Conservation (phyloP, 2,113 vertebrate genomes). For the Pardalotus punctatus region DNA sequence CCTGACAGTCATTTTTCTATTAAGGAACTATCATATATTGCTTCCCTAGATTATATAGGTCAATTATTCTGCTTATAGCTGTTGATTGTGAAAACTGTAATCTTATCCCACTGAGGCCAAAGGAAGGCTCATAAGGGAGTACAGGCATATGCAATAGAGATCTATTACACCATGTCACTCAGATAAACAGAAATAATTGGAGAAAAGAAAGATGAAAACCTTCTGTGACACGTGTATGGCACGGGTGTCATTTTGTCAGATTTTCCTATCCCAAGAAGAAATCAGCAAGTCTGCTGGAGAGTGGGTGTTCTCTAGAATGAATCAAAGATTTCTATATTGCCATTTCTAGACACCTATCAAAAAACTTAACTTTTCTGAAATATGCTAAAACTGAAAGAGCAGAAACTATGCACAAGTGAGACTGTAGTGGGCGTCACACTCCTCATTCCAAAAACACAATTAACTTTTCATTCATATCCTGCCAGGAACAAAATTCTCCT, state of each 20-base stretch:
- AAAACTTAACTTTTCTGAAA: constrained; percentile 1
- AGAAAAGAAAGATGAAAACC: neutral
- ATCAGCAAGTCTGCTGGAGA: neutral
- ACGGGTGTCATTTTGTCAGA: neutral
- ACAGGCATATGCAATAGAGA: neutral
- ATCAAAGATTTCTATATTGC: constrained; percentile 5
- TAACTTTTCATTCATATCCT: constrained; percentile 25
- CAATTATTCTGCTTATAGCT: neutral
- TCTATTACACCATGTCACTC: neutral
- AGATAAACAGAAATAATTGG: neutral
- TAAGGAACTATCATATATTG: neutral
- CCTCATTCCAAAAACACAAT: constrained; percentile 16
- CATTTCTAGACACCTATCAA: neutral
- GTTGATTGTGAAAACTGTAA: neutral
- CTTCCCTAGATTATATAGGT: neutral
- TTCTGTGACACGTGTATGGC: neutral
- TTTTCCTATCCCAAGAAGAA: neutral
- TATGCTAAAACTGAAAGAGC: neutral
- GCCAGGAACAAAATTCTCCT: neutral
- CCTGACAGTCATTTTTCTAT: neutral
- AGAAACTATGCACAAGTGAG: constrained; percentile 2
- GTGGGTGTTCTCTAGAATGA: constrained; percentile 15
- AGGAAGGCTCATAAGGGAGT: neutral
- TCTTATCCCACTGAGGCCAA: neutral
- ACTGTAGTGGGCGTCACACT: neutral